Evolutionary conservation across 2,888 invertebrate species (phyloP).

Genomic region (Coenonympha arcania): DNA sequence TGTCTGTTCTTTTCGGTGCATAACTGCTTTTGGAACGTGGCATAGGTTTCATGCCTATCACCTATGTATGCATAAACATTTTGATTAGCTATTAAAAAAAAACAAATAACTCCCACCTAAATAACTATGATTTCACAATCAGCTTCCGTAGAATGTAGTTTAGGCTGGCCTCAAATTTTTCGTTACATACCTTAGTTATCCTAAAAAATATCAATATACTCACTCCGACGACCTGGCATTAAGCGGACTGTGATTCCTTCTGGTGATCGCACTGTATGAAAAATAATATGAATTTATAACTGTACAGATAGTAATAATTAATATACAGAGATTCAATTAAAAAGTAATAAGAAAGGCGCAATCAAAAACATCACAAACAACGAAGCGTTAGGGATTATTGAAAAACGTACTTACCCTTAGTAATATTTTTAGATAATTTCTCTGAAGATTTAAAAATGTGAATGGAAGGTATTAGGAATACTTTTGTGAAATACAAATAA

Average conservation of each 20-base stretch:
- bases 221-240: slow-evolving; percentile 70
- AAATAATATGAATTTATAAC: slow-evolving; percentile 28
- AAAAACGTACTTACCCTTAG: slow-evolving; percentile 9
- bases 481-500: background rate
- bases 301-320: background rate
- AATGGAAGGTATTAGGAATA: background rate
- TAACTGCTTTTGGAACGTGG: no score
- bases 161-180: no score
- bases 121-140: no score
- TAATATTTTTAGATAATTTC: background rate
- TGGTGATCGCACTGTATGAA: slow-evolving; percentile 60
- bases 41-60: no score
- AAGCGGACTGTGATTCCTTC: slow-evolving; percentile 70
- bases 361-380: slow-evolving; percentile 5
- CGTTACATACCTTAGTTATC: no score
- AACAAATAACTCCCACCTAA: no score
- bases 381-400: slow-evolving; percentile 6
- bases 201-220: slow-evolving; percentile 49
- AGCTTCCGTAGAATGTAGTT: no score
- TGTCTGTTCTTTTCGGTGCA: no score
- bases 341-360: background rate
- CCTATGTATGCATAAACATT: no score
- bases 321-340: background rate
- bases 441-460: background rate
- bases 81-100: no score